These are phyloP conservation scores for Toxotes chatareus DNA, from an alignment of 2,113 vertebrate species.

Conservation along the genomic window DNA sequence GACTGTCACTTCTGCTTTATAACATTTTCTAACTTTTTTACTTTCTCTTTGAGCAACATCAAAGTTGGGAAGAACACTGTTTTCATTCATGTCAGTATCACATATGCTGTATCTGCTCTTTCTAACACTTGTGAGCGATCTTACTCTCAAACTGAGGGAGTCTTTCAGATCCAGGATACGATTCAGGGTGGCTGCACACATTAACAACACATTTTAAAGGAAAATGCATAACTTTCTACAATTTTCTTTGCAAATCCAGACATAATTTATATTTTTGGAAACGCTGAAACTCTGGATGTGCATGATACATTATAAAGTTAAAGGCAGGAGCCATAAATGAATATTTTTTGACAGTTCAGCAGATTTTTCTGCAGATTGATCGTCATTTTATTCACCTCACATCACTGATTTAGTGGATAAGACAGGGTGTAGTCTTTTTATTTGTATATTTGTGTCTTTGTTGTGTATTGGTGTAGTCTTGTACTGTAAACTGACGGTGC, in stretches of 20 bases:
- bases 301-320: background rate
- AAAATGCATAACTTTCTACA: background rate
- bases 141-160: background rate
- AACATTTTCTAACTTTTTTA: background rate
- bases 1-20: too few relatives aligned
- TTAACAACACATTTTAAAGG: background rate
- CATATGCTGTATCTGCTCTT: background rate
- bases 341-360: background rate
- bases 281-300: background rate
- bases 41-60: background rate
- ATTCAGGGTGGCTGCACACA: background rate
- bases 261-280: background rate
- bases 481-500: conserved; percentile 34
- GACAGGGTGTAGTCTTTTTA: background rate
- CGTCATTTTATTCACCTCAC: background rate
- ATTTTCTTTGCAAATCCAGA: background rate
- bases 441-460: conserved; percentile 16
- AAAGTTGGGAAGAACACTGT: background rate
- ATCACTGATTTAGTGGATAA: background rate
- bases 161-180: background rate
- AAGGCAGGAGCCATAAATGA: background rate
- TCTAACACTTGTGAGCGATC: background rate
- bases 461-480: conserved; percentile 25
- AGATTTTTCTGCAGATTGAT: background rate
- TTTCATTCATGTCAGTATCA: background rate